phyloP scores from a whole-genome alignment of 2,888 invertebrate species.

The Pyrgus malvae region DNA sequence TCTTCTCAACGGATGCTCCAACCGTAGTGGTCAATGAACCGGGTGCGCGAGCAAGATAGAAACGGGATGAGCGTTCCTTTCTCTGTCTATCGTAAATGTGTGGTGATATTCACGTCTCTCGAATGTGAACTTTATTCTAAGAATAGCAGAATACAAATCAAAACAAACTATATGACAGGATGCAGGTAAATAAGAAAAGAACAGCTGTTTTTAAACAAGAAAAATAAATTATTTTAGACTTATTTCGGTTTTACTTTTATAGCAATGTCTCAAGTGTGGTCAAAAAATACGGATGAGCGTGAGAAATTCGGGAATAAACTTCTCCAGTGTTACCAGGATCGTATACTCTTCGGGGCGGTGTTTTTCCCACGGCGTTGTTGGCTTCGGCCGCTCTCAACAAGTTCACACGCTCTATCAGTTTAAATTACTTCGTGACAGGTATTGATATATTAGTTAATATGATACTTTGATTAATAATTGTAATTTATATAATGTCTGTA shows the following conservation, averaged over 20 bases:
- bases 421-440: not conserved
- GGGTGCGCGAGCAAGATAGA: constrained; percentile 57
- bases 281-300: constrained; percentile 68
- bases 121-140: constrained; percentile 30
- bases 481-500: too few relatives aligned
- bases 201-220: constrained; percentile 49
- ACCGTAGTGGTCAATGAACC: constrained; percentile 57
- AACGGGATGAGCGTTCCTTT: constrained; percentile 60
- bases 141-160: constrained; percentile 4
- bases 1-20: constrained; percentile 55
- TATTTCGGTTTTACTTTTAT: too few relatives aligned
- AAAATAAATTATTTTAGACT: constrained; percentile 37
- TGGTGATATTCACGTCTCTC: not conserved
- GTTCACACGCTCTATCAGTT: constrained; percentile 44
- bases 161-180: constrained; percentile 33
- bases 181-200: constrained; percentile 53
- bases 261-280: constrained; percentile 53
- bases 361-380: constrained; percentile 57
- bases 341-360: constrained; percentile 48
- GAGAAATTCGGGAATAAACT: constrained; percentile 80
- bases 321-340: constrained; percentile 72
- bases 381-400: constrained; percentile 37
- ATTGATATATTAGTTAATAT: not conserved
- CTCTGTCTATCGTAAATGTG: constrained; percentile 32
- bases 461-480: not conserved